Evolutionary conservation across 2,888 invertebrate genomes (phyloP).

Genomic region (Prosopocoilus inquinatus): DNA sequence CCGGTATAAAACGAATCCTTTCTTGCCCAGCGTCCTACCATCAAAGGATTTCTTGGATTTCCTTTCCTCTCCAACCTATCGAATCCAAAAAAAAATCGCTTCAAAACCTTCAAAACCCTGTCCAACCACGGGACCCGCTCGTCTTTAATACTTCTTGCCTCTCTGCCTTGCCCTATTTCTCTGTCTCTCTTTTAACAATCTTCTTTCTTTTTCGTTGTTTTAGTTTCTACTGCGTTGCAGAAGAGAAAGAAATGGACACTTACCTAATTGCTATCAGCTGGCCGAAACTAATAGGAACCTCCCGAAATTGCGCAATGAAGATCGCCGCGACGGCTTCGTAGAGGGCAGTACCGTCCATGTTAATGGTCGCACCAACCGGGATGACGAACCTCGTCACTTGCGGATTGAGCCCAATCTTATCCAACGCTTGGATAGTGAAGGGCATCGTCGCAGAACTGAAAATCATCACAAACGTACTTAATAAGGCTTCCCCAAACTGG

Average conservation of each 20-base stretch:
- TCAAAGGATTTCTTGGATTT: too few species aligned
- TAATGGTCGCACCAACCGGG: slow-evolving; percentile 96
- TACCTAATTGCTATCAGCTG: slow-evolving; percentile 91
- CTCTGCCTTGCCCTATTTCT: too few species aligned
- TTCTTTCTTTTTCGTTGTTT: too few species aligned
- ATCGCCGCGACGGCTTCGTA: slow-evolving; percentile 98
- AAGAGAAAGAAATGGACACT: slow-evolving; percentile 24
- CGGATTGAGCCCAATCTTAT: slow-evolving; percentile 86
- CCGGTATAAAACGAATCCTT: too few species aligned
- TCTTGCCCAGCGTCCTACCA: too few species aligned
- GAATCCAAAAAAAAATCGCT: too few species aligned
- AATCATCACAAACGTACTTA: background rate
- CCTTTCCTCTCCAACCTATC: too few species aligned
- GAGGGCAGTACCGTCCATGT: slow-evolving; percentile 96
- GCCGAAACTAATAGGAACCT: slow-evolving; percentile 78
- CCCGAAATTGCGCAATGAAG: slow-evolving; percentile 92
- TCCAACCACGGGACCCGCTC: too few species aligned
- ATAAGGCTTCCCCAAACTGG: background rate
- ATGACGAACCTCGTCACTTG: slow-evolving; percentile 92
- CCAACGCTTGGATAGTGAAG: slow-evolving; percentile 89
- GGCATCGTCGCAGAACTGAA: slow-evolving; percentile 90
- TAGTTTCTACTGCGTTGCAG: too few species aligned
- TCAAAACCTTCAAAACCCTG: too few species aligned
- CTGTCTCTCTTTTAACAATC: too few species aligned
- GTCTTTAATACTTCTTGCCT: too few species aligned